Evolutionary conservation across 2,888 invertebrate genomes (phyloP).

Genomic region (Aspidiotus destructor): DNA sequence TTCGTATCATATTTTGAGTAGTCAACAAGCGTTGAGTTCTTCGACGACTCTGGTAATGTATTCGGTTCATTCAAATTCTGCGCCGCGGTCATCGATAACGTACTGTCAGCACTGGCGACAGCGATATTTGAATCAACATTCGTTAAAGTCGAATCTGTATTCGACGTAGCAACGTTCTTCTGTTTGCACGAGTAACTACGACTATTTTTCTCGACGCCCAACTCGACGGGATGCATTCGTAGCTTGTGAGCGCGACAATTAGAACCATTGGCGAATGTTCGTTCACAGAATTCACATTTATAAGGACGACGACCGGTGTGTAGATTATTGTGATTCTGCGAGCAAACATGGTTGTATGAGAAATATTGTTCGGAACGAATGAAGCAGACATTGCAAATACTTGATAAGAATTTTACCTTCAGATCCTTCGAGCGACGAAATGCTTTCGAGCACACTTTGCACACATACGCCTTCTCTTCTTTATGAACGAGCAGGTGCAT

Average conservation of each 20-base stretch:
- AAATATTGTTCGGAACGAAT: background rate
- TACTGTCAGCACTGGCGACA: background rate
- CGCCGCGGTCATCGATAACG: background rate
- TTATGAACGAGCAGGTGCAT: slow-evolving; percentile 50
- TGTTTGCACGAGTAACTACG: slow-evolving; percentile 9
- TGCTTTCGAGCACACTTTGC: slow-evolving; percentile 49
- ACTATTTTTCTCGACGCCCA: slow-evolving; percentile 34
- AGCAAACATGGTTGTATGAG: slow-evolving; percentile 6
- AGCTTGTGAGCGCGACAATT: slow-evolving; percentile 50
- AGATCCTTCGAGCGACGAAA: slow-evolving; percentile 42
- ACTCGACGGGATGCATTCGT: slow-evolving; percentile 47
- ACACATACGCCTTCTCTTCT: slow-evolving; percentile 48
- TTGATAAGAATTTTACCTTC: slow-evolving; percentile 35
- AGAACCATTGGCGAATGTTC: slow-evolving; percentile 50
- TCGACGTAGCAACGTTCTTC: background rate
- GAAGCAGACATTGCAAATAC: background rate
- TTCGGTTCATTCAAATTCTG: slow-evolving; percentile 7
- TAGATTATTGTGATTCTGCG: slow-evolving; percentile 49
- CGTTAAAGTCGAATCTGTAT: background rate
- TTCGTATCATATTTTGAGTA: slow-evolving; percentile 20
- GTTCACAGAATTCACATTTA: slow-evolving; percentile 49
- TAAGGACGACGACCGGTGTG: slow-evolving; percentile 51
- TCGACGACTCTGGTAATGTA: slow-evolving; percentile 4
- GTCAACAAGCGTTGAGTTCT: slow-evolving; percentile 3
- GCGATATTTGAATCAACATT: slow-evolving; percentile 10